Base-by-base conservation (phyloP, 2,888 invertebrate genomes). In the Baccha elongata region DNA sequence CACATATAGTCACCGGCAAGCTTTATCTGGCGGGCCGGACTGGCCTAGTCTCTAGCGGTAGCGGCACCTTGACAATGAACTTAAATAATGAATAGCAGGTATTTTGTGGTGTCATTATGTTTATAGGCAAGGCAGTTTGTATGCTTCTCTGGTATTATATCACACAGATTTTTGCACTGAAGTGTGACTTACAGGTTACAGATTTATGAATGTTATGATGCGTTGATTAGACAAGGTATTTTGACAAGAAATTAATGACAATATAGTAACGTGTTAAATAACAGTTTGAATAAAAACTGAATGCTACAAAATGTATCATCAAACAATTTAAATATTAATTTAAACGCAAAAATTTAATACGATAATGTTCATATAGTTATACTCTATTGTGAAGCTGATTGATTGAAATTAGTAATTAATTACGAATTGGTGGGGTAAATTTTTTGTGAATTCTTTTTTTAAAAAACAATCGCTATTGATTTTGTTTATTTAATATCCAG, bases 31-130 rank as follows among this genome's bases (percentile, higher is more conserved):
- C 40, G 37, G 35, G 10, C 11, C 23, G 35, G 53, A 15, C 64
- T 67, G 71, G 75, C 60, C 69, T 67, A 71, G 75, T 48, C 60
- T 48, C 69, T 42, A 7, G 21, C 17, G 15, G 32, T 10, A 2
- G 37, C 46, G 42, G 7, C 62, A 67, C 83, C 83, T 83, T 83
- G 83, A 73, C 78, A 76, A 68, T 83, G 83, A 83, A 78, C 83
- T 83, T 83, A 72, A 48, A 48, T 26, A 35, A 11, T 2, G 19
- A 40, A 42, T 7, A n/a, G 26, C 21, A 19, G 44, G 40, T 21
- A 17, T 32, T 29, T 26, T 53, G 52, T 35, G 17, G 60, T 71
- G 53, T 21, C 37, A 29, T 50, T 58, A 11, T n/a, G 35, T 35
- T 46, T n/a, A 7, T 19, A 15, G 6, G 10, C 7, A 6, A 40